Conservation (phyloP, 2,797 vertebrate species). For the Meda fulgida region DNA sequence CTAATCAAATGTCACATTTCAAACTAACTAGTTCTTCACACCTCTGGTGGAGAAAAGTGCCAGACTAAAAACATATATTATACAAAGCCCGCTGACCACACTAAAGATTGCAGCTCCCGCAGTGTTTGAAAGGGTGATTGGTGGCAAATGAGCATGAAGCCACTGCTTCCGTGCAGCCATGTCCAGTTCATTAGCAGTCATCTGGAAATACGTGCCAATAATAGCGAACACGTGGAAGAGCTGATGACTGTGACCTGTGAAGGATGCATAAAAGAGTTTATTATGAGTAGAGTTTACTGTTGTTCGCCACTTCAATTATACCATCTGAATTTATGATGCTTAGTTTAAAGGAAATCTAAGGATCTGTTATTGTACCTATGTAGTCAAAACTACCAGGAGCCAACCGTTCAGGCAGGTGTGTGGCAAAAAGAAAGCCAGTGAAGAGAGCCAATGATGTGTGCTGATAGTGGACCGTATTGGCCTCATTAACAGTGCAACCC, state of each 20-base stretch:
- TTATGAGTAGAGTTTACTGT: background rate
- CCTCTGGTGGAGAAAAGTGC: constrained; percentile 69
- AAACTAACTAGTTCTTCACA: constrained; percentile 19
- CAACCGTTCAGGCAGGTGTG: constrained; percentile 89
- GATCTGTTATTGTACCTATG: constrained; percentile 75
- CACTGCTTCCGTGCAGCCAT: constrained; percentile 77
- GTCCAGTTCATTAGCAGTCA: constrained; percentile 86
- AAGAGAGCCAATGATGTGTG: constrained; percentile 85
- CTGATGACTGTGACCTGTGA: constrained; percentile 94
- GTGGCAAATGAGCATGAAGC: constrained; percentile 72
- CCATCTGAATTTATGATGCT: background rate
- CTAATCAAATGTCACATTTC: constrained; percentile 34
- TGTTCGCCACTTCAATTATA: background rate
- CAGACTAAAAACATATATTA: constrained; percentile 82
- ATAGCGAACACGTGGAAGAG: constrained; percentile 91
- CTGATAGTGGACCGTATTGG: constrained; percentile 79
- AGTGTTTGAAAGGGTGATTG: constrained; percentile 77
- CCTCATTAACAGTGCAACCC: constrained; percentile 75
- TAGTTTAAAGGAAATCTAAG: background rate
- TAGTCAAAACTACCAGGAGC: constrained; percentile 92
- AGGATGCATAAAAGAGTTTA: background rate
- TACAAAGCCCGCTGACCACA: constrained; percentile 71
- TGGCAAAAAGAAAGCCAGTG: constrained; percentile 87
- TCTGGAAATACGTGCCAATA: constrained; percentile 87
- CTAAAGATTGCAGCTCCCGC: constrained; percentile 70